Evolutionary conservation across 30 jellyfish, hydroid and myxozoan species (phyloP).

Genomic region (Turritopsis dohrnii): DNA sequence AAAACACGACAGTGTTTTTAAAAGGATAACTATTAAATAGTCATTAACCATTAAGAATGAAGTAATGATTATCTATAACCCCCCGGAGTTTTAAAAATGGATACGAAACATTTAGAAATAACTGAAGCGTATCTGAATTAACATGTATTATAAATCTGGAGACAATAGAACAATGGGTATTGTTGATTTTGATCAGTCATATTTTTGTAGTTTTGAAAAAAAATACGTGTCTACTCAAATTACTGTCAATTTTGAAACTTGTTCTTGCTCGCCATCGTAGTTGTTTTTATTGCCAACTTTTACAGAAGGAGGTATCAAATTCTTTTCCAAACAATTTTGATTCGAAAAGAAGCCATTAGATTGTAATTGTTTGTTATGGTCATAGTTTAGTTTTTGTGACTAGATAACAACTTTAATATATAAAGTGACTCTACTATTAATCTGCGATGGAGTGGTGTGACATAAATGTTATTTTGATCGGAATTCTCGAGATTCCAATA

Average conservation of each 20-base stretch:
- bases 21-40: background rate
- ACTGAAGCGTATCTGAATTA: conserved; percentile 11
- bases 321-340: background rate
- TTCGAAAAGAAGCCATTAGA: background rate
- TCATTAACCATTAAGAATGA: background rate
- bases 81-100: conserved; percentile 8
- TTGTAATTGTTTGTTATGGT: background rate
- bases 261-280: background rate
- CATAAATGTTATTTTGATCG: background rate
- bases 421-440: background rate
- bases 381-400: background rate
- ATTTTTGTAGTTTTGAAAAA: background rate
- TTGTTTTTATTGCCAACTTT: background rate
- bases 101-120: background rate
- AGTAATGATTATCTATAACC: background rate
- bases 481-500: conserved; percentile 13
- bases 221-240: background rate
- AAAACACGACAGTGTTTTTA: background rate
- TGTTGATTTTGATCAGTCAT: background rate
- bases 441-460: conserved; percentile 5
- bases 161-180: conserved; percentile 5
- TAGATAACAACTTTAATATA: too few species aligned
- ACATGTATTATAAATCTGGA: background rate
- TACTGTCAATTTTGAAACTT: conserved; percentile 1
- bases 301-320: background rate